Evolutionary conservation across 30 jellyfish, hydroid and myxozoan species (phyloP).

Genomic region (Hydractinia symbiolongicarpus): DNA sequence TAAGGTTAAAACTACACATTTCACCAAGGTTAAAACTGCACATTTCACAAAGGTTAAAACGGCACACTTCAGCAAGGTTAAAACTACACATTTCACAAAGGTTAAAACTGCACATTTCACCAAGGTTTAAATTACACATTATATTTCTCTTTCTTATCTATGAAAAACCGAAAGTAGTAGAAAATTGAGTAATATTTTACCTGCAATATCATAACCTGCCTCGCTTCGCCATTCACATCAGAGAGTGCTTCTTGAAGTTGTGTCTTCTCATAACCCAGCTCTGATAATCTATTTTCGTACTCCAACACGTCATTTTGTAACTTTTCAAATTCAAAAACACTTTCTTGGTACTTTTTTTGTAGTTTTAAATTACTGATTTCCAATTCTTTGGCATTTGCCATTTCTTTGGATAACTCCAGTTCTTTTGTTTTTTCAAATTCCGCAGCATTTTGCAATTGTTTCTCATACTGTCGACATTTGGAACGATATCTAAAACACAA

Average conservation of each 20-base stretch:
- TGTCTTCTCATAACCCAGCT: background rate
- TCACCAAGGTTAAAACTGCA: no score
- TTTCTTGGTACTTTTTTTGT: conserved; percentile 15
- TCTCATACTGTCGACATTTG: conserved; percentile 47
- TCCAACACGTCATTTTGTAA: conserved; percentile 7
- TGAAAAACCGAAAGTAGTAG: no score
- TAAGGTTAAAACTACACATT: no score
- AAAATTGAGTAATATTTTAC: background rate
- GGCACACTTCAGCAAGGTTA: no score
- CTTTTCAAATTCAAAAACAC: background rate
- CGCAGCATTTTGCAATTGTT: background rate
- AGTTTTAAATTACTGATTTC: conserved; percentile 5
- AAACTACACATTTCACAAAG: no score
- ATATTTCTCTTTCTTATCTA: no score
- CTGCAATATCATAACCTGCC: background rate
- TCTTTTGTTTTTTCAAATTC: conserved; percentile 9
- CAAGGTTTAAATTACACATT: no score
- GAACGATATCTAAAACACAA: conserved; percentile 41
- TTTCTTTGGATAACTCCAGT: conserved; percentile 4
- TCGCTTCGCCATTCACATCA: conserved; percentile 39
- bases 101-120: no score
- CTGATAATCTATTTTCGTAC: background rate
- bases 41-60: no score
- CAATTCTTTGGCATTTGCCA: conserved; percentile 8
- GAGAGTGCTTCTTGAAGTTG: conserved; percentile 42